Conservation (phyloP, 2,888 invertebrate species). For the Conomelus anceps region DNA sequence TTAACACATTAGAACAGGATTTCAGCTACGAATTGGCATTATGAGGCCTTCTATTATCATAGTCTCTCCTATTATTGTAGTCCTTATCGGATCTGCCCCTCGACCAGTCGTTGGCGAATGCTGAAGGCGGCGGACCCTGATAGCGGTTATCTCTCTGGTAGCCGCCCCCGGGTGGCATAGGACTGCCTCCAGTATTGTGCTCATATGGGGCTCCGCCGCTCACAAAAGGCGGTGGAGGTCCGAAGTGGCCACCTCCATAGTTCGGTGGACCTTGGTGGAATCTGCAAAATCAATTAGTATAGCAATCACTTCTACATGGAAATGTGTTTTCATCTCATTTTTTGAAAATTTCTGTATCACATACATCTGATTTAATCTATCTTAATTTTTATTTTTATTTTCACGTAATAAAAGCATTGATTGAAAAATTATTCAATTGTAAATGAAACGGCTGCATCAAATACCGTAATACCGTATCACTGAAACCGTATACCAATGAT, state of each 20-base stretch:
- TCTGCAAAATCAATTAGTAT: too few relatives aligned
- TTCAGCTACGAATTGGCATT: neutral
- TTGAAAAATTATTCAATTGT: too few relatives aligned
- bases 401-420: too few relatives aligned
- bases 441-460: too few relatives aligned
- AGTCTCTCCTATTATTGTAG: conserved; percentile 1
- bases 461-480: too few relatives aligned
- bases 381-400: too few relatives aligned
- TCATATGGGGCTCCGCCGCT: neutral
- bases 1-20: neutral
- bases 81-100: neutral
- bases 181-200: neutral
- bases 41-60: conserved; percentile 1
- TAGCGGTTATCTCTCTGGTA: conserved; percentile 1
- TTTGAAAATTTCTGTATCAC: too few relatives aligned
- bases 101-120: neutral
- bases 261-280: conserved; percentile 40
- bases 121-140: neutral
- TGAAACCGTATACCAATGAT: too few relatives aligned
- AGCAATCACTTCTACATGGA: too few relatives aligned
- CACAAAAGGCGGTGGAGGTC: conserved; percentile 42
- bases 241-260: conserved; percentile 44
- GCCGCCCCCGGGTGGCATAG: neutral
- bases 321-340: too few relatives aligned
- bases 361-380: too few relatives aligned